Evolutionary conservation across 1,140 invertebrate genomes (phyloP), one percentile per base, ranked within the genome.

Genomic region (Drosophila bipectinata): DNA sequence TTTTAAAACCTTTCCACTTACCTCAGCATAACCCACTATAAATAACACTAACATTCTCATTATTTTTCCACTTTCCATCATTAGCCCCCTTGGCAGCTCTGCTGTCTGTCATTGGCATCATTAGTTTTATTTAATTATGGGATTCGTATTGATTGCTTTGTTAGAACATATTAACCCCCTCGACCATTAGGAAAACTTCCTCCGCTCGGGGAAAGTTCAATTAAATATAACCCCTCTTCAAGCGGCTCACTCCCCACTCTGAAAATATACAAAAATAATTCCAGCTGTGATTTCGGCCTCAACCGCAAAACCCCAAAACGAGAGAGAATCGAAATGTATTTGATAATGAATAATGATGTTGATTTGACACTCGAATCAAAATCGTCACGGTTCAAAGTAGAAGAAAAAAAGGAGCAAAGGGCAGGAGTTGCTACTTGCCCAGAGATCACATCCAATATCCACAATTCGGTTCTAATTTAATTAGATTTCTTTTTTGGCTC

Each of bases 51-150:
- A 68, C 49, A 52, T 44, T 41, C 59, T 28, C 48, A 48, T 47
- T 52, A n/a, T 32, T 74, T 41, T 74, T 56, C 45, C 37, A 21
- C 32, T 32, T 18, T 56, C 32, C 49, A 80, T 83, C 82, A 87
- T 87, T 87, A 87, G 75, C 67, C 52, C 32, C 61, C 66, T 69
- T 72, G 48, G 67, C 56, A 61, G 58, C 34, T 37, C 34, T 4
- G 51, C 51, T 41, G 69, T 51, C 81, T 90, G 85, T 90, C 85
- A 90, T 51, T 90, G 85, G 78, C 55, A 90, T 90, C 85, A 90
- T 90, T 90, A 90, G 85, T 90, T 90, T 90, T 90, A 90, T 90
- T 90, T 90, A 90, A 90, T 90, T 90, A 90, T 90, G 61, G 48
- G 81, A 63, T 72, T 72, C 63, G 80, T 85, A 90, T 90, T 90